phyloP scores from a whole-genome alignment of 1,140 invertebrate genomes.

The Mactra quadrangularis region DNA sequence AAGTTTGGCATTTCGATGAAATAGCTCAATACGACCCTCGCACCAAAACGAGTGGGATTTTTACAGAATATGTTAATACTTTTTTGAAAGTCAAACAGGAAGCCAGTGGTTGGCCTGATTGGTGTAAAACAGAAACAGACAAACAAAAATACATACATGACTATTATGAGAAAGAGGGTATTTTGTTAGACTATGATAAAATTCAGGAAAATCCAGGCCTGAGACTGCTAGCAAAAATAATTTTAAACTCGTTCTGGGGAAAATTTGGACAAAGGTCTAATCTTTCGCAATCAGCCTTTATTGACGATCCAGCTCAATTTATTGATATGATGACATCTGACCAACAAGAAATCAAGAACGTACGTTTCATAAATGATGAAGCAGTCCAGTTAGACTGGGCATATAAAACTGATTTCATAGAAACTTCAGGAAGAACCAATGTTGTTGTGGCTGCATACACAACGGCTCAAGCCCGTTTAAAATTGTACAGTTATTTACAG shows the following conservation, averaged over 20 bases:
- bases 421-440: slow-evolving; percentile 63
- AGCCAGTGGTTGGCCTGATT: slow-evolving; percentile 58
- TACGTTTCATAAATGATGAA: slow-evolving; percentile 51
- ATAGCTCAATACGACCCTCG: slow-evolving; percentile 71
- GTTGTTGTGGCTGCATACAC: slow-evolving; percentile 79
- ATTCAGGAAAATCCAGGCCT: neutral
- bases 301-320: slow-evolving; percentile 37
- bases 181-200: neutral
- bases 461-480: slow-evolving; percentile 81
- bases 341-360: slow-evolving; percentile 35
- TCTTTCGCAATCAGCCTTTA: slow-evolving; percentile 44
- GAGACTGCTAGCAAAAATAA: slow-evolving; percentile 68
- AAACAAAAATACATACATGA: slow-evolving; percentile 72
- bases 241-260: slow-evolving; percentile 75
- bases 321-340: slow-evolving; percentile 70
- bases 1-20: slow-evolving; percentile 76
- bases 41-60: slow-evolving; percentile 48
- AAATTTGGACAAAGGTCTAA: slow-evolving; percentile 65
- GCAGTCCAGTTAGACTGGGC: slow-evolving; percentile 20
- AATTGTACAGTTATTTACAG: slow-evolving; percentile 80
- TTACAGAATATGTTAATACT: slow-evolving; percentile 66
- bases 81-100: slow-evolving; percentile 72
- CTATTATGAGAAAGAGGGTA: slow-evolving; percentile 75
- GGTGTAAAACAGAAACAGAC: slow-evolving; percentile 52
- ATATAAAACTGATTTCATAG: slow-evolving; percentile 9